Percentiles rank a stretch among this genome's conserved stretches.
These are phyloP conservation scores for Oithona nana DNA, from an alignment of 2,888 invertebrate species.

Conservation along the genomic window DNA sequence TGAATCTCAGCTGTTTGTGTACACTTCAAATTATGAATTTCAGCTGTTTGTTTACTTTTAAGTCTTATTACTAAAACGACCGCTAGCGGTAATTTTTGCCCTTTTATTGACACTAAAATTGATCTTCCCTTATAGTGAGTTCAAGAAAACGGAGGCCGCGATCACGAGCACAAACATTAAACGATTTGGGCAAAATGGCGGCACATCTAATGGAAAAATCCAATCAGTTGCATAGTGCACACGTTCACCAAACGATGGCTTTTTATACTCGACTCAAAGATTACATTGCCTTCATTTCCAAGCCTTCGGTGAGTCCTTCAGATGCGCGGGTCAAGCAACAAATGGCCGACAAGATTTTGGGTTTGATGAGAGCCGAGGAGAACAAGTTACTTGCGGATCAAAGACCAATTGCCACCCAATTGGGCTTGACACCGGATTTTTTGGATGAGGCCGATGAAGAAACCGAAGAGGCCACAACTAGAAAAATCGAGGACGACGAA, in stretches of 20 bases:
- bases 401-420: neutral
- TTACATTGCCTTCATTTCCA: slow-evolving; percentile 10
- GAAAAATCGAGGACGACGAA: neutral
- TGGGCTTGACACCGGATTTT: neutral
- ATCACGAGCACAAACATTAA: neutral
- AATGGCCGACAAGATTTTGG: slow-evolving; percentile 1
- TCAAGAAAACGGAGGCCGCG: neutral
- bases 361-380: slow-evolving; percentile 1
- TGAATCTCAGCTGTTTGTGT: no score
- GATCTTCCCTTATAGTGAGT: no score
- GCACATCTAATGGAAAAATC: neutral
- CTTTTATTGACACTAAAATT: no score
- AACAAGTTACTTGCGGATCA: neutral
- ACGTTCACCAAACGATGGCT: neutral
- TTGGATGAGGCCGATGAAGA: neutral
- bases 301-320: neutral
- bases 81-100: no score
- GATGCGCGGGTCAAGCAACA: slow-evolving; percentile 13
- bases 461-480: neutral
- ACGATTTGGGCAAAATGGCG: neutral
- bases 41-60: no score
- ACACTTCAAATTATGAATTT: no score
- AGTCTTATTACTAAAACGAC: no score
- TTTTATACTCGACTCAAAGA: neutral
- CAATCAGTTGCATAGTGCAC: neutral